These are phyloP conservation scores for Drosophila sproati DNA, from an alignment of 1,140 invertebrate species.

Conservation along the genomic window DNA sequence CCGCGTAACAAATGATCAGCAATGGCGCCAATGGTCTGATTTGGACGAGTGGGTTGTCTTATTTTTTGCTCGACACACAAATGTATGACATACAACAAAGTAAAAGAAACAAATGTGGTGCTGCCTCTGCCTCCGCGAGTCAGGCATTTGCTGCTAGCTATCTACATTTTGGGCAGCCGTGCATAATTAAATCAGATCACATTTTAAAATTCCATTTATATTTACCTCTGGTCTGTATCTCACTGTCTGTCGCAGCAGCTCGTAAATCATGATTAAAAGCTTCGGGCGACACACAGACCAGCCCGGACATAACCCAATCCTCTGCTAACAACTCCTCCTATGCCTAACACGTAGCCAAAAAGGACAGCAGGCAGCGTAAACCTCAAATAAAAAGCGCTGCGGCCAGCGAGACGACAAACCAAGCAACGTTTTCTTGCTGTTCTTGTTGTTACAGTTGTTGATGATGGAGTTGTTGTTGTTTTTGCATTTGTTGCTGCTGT, in stretches of 20 bases:
- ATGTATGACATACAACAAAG: slow-evolving; percentile 44
- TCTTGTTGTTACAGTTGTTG: slow-evolving; percentile 23
- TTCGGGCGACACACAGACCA: slow-evolving; percentile 68
- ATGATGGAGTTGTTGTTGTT: slow-evolving; percentile 11
- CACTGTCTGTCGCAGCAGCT: slow-evolving; percentile 54
- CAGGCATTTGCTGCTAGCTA: slow-evolving; percentile 2
- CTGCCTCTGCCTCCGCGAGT: background rate
- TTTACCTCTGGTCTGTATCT: slow-evolving; percentile 74
- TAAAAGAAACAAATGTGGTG: slow-evolving; percentile 17
- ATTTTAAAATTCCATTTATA: slow-evolving; percentile 85
- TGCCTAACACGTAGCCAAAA: slow-evolving; percentile 72
- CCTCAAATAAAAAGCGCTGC: slow-evolving; percentile 72
- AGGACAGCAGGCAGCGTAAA: slow-evolving; percentile 40
- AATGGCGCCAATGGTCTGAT: slow-evolving; percentile 13
- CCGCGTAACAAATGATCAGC: slow-evolving; percentile 18
- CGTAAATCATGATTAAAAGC: slow-evolving; percentile 84
- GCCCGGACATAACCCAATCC: slow-evolving; percentile 36
- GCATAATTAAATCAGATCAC: slow-evolving; percentile 84
- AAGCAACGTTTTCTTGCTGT: slow-evolving; percentile 23
- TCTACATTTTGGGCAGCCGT: slow-evolving; percentile 51
- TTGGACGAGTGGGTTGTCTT: slow-evolving; percentile 2
- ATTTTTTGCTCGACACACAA: slow-evolving; percentile 16
- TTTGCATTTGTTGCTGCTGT: slow-evolving; percentile 21
- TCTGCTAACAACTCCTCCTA: slow-evolving; percentile 45
- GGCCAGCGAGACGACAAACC: slow-evolving; percentile 66